Conservation (phyloP, 2,797 vertebrate species). For the Hyperoplus immaculatus region DNA sequence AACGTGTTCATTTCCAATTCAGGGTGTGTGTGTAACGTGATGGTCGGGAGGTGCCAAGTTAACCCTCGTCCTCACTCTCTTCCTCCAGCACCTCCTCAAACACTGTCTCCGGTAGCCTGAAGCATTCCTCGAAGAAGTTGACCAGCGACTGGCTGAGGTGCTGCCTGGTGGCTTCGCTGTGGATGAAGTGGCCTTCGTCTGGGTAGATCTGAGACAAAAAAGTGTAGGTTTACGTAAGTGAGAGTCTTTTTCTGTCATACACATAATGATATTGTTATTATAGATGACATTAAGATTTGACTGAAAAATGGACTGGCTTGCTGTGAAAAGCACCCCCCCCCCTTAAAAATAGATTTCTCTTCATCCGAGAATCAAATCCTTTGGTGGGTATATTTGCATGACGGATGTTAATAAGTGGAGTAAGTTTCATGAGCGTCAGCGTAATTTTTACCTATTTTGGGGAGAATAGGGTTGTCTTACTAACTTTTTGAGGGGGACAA, state of each 20-base stretch:
- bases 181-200: slow-evolving; percentile 95
- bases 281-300: too few species aligned
- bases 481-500: too few species aligned
- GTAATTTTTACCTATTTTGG: too few species aligned
- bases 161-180: slow-evolving; percentile 84
- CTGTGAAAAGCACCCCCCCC: not conserved
- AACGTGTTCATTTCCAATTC: not conserved
- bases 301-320: not conserved
- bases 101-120: slow-evolving; percentile 90
- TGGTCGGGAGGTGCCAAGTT: slow-evolving; percentile 64
- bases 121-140: slow-evolving; percentile 96
- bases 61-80: slow-evolving; percentile 93
- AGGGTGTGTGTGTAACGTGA: not conserved
- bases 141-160: slow-evolving; percentile 94
- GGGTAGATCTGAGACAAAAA: slow-evolving; percentile 92
- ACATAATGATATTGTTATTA: not conserved
- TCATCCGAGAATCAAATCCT: too few species aligned
- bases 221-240: not conserved
- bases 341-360: too few species aligned
- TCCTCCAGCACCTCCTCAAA: slow-evolving; percentile 89
- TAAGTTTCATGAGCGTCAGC: too few species aligned
- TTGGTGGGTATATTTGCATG: too few species aligned
- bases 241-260: not conserved
- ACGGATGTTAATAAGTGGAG: too few species aligned
- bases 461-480: too few species aligned